A percentile compares a stretch with the other conserved stretches of the same genome.
Evolutionary conservation across 2,113 vertebrate genomes (phyloP).

Genomic region (Hipposideros armiger): DNA sequence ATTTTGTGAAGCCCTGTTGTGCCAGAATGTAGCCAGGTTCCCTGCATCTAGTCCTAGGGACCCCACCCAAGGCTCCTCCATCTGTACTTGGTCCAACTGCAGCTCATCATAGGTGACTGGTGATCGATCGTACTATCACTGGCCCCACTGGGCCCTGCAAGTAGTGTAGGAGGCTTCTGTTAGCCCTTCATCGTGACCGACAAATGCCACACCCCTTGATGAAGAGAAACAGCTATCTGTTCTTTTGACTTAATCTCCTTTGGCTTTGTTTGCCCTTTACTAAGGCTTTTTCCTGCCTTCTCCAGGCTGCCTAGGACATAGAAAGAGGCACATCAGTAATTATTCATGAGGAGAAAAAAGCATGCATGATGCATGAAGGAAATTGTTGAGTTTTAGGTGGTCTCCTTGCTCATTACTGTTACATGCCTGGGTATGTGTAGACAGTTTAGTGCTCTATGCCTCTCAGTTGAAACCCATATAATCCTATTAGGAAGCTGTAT

Average conservation of each 20-base stretch:
- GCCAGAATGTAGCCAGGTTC: conserved; percentile 84
- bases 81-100: conserved; percentile 87
- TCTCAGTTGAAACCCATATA: conserved; percentile 88
- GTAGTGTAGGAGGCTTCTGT: conserved; percentile 88
- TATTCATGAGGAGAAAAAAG: conserved; percentile 81
- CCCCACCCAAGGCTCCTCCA: conserved; percentile 77
- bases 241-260: conserved; percentile 86
- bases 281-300: conserved; percentile 82
- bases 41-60: conserved; percentile 81
- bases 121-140: conserved; percentile 85
- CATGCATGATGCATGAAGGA: conserved; percentile 86
- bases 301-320: conserved; percentile 69
- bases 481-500: conserved; percentile 89
- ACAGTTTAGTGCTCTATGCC: conserved; percentile 87
- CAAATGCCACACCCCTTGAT: conserved; percentile 87
- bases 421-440: conserved; percentile 86
- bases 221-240: conserved; percentile 80
- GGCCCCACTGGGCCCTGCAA: conserved; percentile 89
- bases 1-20: conserved; percentile 89
- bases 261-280: conserved; percentile 85
- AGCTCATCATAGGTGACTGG: conserved; percentile 88
- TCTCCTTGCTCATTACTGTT: conserved; percentile 86
- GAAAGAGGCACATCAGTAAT: conserved; percentile 78
- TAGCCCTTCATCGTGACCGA: conserved; percentile 87
- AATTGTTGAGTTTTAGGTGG: conserved; percentile 85